Conservation (phyloP, 2,888 invertebrate genomes). For the Machimus rusticus region DNA sequence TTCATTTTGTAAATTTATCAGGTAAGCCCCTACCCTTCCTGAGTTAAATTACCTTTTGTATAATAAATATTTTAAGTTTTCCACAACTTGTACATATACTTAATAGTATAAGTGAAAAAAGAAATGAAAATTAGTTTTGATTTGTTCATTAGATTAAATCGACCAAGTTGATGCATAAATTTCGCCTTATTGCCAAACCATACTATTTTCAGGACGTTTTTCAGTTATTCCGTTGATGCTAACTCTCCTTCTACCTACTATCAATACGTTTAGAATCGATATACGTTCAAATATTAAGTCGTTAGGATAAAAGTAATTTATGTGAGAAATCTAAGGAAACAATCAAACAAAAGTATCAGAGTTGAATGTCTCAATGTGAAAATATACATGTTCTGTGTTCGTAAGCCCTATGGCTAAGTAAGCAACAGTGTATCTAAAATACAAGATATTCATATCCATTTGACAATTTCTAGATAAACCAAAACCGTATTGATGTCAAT, state of each 20-base stretch:
- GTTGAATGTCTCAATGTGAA: not conserved
- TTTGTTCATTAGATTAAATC: not conserved
- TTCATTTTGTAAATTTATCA: constrained; percentile 8
- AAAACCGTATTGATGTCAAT: constrained; percentile 1
- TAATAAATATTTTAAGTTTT: constrained; percentile 42
- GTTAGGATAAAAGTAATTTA: not conserved
- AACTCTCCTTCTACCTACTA: not conserved
- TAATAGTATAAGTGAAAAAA: constrained; percentile 59
- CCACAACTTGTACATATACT: constrained; percentile 59
- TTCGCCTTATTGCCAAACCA: not conserved
- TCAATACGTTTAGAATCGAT: not conserved
- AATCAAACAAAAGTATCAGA: not conserved
- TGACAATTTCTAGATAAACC: not conserved
- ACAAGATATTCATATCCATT: not conserved
- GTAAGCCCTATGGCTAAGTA: not conserved
- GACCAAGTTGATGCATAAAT: not conserved
- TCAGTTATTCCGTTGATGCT: not conserved
- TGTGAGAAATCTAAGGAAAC: not conserved
- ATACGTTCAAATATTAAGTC: not conserved
- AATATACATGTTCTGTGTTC: not conserved
- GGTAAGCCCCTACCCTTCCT: not conserved
- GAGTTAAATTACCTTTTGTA: constrained; percentile 21
- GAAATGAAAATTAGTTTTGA: constrained; percentile 44
- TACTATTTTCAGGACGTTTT: not conserved
- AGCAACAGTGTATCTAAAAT: not conserved